Percentiles rank a stretch among this genome's conserved stretches.
These are phyloP conservation scores for Folsomia manolachei DNA, from an alignment of 2,888 invertebrate genomes.

Conservation along the genomic window DNA sequence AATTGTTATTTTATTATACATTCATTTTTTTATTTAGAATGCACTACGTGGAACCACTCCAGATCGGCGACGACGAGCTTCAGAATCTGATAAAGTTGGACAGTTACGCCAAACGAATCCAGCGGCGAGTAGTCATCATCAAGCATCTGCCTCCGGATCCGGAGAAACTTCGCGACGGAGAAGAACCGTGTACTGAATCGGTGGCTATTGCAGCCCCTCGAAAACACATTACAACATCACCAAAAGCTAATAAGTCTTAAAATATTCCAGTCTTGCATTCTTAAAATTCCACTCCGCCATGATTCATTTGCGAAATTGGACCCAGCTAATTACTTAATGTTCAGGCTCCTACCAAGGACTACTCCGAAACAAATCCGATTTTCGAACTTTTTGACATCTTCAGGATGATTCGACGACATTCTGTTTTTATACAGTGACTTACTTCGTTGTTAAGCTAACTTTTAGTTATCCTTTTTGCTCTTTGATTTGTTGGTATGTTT, in stretches of 20 bases:
- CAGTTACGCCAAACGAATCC: constrained; percentile 15
- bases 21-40: constrained; percentile 26
- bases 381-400: no score
- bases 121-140: background rate
- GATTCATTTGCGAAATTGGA: no score
- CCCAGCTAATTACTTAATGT: no score
- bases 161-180: constrained; percentile 7
- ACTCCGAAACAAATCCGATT: no score
- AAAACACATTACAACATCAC: background rate
- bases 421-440: no score
- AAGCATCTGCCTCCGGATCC: background rate
- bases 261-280: background rate
- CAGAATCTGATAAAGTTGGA: constrained; percentile 38
- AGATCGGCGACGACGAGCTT: constrained; percentile 32
- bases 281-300: background rate
- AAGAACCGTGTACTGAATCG: constrained; percentile 14
- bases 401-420: no score
- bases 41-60: constrained; percentile 37
- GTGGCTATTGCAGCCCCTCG: background rate
- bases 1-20: background rate
- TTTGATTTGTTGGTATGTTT: no score
- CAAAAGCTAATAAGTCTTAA: background rate
- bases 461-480: no score
- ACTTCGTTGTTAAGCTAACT: no score
- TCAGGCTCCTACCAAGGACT: no score